A percentile compares a stretch with the other conserved stretches of the same genome.
Conservation (phyloP, 2,888 invertebrate species). For the Lissonota sp. region DNA sequence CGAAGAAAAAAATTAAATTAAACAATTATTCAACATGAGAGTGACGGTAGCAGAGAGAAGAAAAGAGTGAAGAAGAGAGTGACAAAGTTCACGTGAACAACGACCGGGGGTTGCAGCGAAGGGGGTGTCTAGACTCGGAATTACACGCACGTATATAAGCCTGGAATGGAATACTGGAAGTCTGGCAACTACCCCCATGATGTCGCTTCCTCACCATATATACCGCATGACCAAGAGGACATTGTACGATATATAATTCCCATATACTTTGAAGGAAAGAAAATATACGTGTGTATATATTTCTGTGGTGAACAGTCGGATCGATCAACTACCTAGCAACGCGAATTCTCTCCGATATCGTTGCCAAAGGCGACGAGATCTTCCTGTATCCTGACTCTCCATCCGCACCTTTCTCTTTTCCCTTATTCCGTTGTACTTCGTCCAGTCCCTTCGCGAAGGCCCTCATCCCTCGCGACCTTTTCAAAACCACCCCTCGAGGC, state of each 20-base stretch:
- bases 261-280: not conserved
- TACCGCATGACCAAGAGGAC: constrained; percentile 7
- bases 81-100: constrained; percentile 44
- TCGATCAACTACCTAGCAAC: constrained; percentile 66
- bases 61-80: not conserved
- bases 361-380: constrained; percentile 52
- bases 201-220: constrained; percentile 8
- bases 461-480: no score
- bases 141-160: constrained; percentile 56
- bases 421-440: constrained; percentile 8
- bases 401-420: no score
- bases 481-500: constrained; percentile 27
- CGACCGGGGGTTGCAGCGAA: not conserved
- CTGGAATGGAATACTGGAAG: constrained; percentile 40
- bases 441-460: constrained; percentile 23
- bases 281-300: no score
- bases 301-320: constrained; percentile 43
- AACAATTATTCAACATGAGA: not conserved
- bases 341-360: constrained; percentile 48
- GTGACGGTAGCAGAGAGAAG: no score
- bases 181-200: constrained; percentile 48
- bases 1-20: not conserved
- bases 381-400: constrained; percentile 13
- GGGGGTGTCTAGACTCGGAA: constrained; percentile 57
- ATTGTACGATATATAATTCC: constrained; percentile 30